Percentiles rank a stretch among this genome's conserved stretches.
Evolutionary conservation across 1,140 invertebrate species (phyloP).

Genomic region (Apis dorsata): DNA sequence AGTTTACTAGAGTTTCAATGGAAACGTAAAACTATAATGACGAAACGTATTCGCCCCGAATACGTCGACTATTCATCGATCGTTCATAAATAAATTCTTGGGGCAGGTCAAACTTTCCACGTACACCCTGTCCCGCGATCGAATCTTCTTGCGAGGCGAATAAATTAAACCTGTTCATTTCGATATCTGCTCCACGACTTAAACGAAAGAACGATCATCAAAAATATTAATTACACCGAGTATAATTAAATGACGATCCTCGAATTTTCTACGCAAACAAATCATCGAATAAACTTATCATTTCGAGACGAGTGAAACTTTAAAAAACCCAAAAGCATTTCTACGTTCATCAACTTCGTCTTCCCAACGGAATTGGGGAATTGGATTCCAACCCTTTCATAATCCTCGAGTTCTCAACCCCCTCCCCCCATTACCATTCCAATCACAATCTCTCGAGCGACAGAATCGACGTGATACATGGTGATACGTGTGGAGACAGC

Average conservation of each 20-base stretch:
- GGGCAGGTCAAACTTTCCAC: not conserved
- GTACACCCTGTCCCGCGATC: not conserved
- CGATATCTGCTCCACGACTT: too few species aligned
- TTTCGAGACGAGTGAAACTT: too few species aligned
- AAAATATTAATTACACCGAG: too few species aligned
- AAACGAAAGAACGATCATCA: too few species aligned
- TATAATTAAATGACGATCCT: too few species aligned
- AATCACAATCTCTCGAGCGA: not conserved
- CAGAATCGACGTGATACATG: not conserved
- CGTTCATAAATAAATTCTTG: conserved; percentile 7
- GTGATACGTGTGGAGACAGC: not conserved
- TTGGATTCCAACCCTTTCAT: not conserved
- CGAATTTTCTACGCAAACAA: too few species aligned
- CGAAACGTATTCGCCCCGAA: not conserved
- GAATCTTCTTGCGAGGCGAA: not conserved
- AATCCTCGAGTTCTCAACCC: not conserved
- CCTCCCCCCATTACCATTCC: not conserved
- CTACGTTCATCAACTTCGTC: too few species aligned
- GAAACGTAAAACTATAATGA: not conserved
- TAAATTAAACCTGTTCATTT: too few species aligned
- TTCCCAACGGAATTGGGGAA: too few species aligned
- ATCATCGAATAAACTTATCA: too few species aligned
- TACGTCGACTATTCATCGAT: not conserved
- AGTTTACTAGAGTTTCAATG: conserved; percentile 27
- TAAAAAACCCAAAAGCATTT: too few species aligned